These are phyloP conservation scores for Lacanobia wlatinum DNA, from an alignment of 2,888 invertebrate genomes.

Conservation along the genomic window DNA sequence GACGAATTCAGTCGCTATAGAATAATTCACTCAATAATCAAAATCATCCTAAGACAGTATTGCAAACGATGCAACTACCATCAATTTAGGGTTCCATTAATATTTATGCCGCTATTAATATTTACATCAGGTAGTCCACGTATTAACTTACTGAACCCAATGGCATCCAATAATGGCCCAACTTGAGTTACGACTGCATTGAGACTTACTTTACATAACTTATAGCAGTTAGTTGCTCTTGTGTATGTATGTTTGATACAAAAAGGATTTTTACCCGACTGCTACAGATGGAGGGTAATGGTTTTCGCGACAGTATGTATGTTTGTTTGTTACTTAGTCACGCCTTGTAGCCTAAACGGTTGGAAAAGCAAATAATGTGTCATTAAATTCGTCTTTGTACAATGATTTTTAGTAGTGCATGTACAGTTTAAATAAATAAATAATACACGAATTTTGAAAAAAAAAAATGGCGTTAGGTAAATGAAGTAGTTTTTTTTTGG, in stretches of 20 bases:
- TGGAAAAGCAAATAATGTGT: too few relatives aligned
- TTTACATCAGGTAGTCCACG: conserved; percentile 42
- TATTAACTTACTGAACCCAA: conserved; percentile 55
- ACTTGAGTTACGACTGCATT: conserved; percentile 38
- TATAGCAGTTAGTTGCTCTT: background rate
- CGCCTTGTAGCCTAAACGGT: too few relatives aligned
- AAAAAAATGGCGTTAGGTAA: too few relatives aligned
- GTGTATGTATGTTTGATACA: conserved; percentile 20
- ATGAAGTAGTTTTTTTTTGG: too few relatives aligned
- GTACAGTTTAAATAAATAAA: too few relatives aligned
- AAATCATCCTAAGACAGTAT: background rate
- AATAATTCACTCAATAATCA: conserved; percentile 14
- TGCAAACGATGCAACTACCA: conserved; percentile 8
- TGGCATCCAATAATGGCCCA: conserved; percentile 38
- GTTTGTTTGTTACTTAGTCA: too few relatives aligned
- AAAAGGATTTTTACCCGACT: too few relatives aligned
- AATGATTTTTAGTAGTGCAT: too few relatives aligned
- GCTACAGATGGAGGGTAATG: too few relatives aligned
- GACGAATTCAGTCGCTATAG: background rate
- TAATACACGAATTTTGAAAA: too few relatives aligned
- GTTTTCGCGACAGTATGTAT: too few relatives aligned
- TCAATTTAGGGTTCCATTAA: conserved; percentile 38
- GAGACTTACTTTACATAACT: conserved; percentile 29
- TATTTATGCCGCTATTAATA: conserved; percentile 36
- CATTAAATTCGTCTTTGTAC: too few relatives aligned